Percentiles rank a stretch among this genome's conserved stretches.
Evolutionary conservation across 2,797 vertebrate species (phyloP).

Genomic region (Diglossa cyanea): DNA sequence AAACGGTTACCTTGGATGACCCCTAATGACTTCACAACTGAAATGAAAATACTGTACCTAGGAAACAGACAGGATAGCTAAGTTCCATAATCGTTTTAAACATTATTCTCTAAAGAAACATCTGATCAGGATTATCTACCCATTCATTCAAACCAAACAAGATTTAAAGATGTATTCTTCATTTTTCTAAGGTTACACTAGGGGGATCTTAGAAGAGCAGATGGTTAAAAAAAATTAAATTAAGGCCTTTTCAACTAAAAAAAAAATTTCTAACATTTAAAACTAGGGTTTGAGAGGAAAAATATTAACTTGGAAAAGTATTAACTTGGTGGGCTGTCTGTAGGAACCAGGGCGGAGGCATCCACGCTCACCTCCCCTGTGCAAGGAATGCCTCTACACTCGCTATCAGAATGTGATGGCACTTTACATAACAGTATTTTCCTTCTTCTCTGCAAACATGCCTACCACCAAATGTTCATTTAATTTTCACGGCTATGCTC

Average conservation of each 20-base stretch:
- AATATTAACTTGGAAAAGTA: neutral
- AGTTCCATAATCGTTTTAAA: slow-evolving; percentile 72
- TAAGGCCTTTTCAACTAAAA: neutral
- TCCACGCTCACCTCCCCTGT: neutral
- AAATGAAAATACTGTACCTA: slow-evolving; percentile 69
- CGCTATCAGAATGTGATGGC: slow-evolving; percentile 38
- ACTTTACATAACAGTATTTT: slow-evolving; percentile 63
- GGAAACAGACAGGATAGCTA: slow-evolving; percentile 62
- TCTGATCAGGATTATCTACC: slow-evolving; percentile 75
- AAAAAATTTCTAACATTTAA: neutral
- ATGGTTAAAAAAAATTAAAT: slow-evolving; percentile 32
- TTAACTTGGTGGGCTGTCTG: neutral
- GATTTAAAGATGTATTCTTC: slow-evolving; percentile 68
- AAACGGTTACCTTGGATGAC: slow-evolving; percentile 76
- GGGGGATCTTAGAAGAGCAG: slow-evolving; percentile 50
- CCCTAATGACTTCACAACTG: slow-evolving; percentile 69
- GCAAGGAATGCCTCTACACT: slow-evolving; percentile 9
- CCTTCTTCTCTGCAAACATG: slow-evolving; percentile 53
- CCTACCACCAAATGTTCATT: slow-evolving; percentile 59
- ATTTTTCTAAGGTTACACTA: slow-evolving; percentile 64
- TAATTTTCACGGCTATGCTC: slow-evolving; percentile 66
- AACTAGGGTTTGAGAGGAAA: slow-evolving; percentile 12
- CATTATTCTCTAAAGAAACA: slow-evolving; percentile 72
- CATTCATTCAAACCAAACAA: slow-evolving; percentile 72
- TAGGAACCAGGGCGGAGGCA: neutral